These are phyloP conservation scores for Scotopteryx bipunctaria DNA, from an alignment of 2,888 invertebrate genomes.

Conservation along the genomic window DNA sequence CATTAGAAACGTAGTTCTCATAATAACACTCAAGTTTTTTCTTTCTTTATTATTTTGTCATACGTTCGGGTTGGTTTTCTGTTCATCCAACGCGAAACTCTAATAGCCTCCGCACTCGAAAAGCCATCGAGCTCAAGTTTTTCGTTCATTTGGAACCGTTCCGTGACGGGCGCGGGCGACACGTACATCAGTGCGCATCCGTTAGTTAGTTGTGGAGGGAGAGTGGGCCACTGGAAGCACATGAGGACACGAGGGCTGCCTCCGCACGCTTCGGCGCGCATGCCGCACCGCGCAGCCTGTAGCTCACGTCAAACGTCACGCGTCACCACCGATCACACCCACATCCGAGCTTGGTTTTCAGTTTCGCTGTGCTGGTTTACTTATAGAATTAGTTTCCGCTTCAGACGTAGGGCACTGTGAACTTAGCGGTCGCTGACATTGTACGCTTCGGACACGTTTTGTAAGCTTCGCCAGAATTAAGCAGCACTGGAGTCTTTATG, in stretches of 20 bases:
- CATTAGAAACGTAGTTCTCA: slow-evolving; percentile 83
- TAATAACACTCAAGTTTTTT: slow-evolving; percentile 81
- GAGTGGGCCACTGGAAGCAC: slow-evolving; percentile 78
- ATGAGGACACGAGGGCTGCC: slow-evolving; percentile 68
- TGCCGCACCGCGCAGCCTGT: not conserved
- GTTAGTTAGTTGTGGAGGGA: slow-evolving; percentile 40
- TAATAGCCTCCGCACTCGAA: slow-evolving; percentile 78
- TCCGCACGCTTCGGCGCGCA: slow-evolving; percentile 45
- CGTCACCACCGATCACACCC: slow-evolving; percentile 55
- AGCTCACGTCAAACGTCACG: slow-evolving; percentile 2
- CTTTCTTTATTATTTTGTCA: slow-evolving; percentile 67
- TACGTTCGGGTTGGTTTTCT: slow-evolving; percentile 68
- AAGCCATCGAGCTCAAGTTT: slow-evolving; percentile 68
- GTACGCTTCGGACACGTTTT: slow-evolving; percentile 43
- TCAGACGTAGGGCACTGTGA: slow-evolving; percentile 59
- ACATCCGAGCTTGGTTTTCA: slow-evolving; percentile 70
- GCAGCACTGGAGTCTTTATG: slow-evolving; percentile 38
- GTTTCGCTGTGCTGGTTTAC: slow-evolving; percentile 68
- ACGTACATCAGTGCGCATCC: slow-evolving; percentile 31
- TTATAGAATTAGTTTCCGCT: slow-evolving; percentile 63
- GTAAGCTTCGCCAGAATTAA: slow-evolving; percentile 46
- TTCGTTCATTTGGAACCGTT: slow-evolving; percentile 56
- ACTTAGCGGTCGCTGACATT: slow-evolving; percentile 55
- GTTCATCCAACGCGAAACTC: slow-evolving; percentile 77
- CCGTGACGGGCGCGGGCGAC: slow-evolving; percentile 43